A percentile compares a stretch with the other conserved stretches of the same genome.
These are phyloP conservation scores for Myocastor coypus DNA, from an alignment of 2,113 vertebrate genomes.

Conservation along the genomic window DNA sequence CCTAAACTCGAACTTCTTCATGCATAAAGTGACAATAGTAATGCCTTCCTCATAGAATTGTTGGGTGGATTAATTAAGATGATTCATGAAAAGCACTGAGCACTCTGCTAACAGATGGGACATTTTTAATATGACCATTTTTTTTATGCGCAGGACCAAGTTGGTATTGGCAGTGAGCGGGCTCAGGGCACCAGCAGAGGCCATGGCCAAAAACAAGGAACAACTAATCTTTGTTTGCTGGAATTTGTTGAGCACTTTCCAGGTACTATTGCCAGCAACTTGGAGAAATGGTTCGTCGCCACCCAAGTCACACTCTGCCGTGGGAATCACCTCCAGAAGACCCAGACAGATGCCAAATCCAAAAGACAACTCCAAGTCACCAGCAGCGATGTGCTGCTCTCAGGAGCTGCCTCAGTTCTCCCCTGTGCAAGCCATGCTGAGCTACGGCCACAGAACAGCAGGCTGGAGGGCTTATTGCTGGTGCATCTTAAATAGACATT, in stretches of 20 bases:
- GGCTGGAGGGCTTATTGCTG: not conserved
- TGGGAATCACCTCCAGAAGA: not conserved
- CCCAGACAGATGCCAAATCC: not conserved
- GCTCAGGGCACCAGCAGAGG: not conserved
- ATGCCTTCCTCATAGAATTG: not conserved
- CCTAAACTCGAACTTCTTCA: not conserved
- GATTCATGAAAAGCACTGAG: not conserved
- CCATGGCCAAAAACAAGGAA: conserved; percentile 3
- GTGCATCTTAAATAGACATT: not conserved
- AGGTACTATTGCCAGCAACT: not conserved
- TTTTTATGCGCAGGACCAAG: conserved; percentile 13
- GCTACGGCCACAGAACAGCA: not conserved
- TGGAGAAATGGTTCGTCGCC: not conserved
- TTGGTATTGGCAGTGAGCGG: not conserved
- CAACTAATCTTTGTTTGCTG: not conserved
- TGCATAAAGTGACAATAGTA: not conserved
- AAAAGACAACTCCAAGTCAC: not conserved
- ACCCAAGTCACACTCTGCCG: not conserved
- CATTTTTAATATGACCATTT: not conserved
- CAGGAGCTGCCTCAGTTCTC: not conserved
- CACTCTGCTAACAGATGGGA: not conserved
- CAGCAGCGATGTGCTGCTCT: not conserved
- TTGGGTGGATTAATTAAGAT: not conserved
- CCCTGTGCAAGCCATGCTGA: rapidly evolving
- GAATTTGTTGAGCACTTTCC: conserved; percentile 18